These are phyloP conservation scores for Pygathrix nemaeus DNA, from an alignment of 2,113 vertebrate genomes.

Conservation along the genomic window DNA sequence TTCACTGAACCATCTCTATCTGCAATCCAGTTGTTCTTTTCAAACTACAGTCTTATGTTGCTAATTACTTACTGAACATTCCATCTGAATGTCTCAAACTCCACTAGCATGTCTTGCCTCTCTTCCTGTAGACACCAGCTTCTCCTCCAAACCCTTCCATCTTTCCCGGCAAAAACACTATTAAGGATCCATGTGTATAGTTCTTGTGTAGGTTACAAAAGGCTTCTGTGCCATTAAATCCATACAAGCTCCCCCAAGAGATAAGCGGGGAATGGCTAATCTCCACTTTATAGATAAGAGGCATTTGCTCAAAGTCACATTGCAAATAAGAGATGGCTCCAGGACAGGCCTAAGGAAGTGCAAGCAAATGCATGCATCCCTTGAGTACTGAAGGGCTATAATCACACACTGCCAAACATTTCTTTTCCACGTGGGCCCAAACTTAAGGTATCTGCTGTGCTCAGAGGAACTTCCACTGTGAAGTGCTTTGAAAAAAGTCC, in stretches of 20 bases:
- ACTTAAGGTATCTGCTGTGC: neutral
- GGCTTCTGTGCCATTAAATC: neutral
- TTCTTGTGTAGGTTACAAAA: neutral
- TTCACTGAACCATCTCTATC: neutral
- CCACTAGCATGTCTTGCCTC: neutral
- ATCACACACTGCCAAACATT: neutral
- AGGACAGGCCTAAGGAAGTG: too few relatives aligned
- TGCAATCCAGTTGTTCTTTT: neutral
- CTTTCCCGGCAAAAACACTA: neutral
- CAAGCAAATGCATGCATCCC: neutral
- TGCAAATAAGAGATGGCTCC: neutral
- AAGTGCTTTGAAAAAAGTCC: neutral
- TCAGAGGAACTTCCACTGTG: neutral
- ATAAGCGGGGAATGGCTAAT: neutral
- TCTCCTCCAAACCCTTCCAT: neutral
- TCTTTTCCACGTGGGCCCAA: neutral
- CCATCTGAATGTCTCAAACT: neutral
- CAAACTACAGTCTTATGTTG: too few relatives aligned
- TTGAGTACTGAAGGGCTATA: neutral
- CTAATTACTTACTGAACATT: neutral
- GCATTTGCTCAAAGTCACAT: neutral
- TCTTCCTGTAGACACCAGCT: neutral
- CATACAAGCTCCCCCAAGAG: too few relatives aligned
- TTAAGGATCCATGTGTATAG: neutral
- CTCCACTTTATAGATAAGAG: neutral